These are phyloP conservation scores for Amblyornis subalaris DNA, from an alignment of 2,113 vertebrate genomes.

Conservation along the genomic window DNA sequence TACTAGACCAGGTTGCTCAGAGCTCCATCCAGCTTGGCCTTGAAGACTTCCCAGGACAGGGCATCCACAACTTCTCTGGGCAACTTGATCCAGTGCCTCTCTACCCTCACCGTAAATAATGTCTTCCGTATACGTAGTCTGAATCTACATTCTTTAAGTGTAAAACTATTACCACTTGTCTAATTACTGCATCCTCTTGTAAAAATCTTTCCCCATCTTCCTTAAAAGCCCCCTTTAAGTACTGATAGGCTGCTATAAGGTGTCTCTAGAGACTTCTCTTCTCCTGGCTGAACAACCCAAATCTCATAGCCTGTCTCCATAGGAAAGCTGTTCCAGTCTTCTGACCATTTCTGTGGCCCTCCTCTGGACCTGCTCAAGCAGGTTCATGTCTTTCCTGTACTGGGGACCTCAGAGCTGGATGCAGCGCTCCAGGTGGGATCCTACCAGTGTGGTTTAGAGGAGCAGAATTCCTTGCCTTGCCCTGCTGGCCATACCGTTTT, in stretches of 20 bases:
- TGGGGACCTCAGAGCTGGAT: neutral
- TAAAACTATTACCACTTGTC: neutral
- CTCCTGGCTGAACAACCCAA: neutral
- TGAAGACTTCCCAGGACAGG: neutral
- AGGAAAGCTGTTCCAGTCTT: neutral
- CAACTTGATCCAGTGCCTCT: no score
- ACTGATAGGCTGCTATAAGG: neutral
- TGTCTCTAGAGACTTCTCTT: neutral
- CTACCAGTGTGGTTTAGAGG: neutral
- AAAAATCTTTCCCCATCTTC: neutral
- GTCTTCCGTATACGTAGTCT: neutral
- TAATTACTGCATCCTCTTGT: neutral
- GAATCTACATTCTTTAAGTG: neutral
- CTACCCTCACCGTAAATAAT: neutral
- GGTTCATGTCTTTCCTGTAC: neutral
- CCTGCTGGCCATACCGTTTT: accelerated
- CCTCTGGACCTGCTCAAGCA: neutral
- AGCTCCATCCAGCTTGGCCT: neutral
- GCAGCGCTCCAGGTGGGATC: neutral
- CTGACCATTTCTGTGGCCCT: neutral
- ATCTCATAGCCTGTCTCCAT: neutral
- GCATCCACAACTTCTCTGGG: neutral
- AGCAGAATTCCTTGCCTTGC: neutral
- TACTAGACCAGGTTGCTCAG: neutral
- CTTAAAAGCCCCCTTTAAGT: neutral